These are phyloP conservation scores for Verasper variegatus DNA, from an alignment of 2,113 vertebrate genomes.

Conservation along the genomic window DNA sequence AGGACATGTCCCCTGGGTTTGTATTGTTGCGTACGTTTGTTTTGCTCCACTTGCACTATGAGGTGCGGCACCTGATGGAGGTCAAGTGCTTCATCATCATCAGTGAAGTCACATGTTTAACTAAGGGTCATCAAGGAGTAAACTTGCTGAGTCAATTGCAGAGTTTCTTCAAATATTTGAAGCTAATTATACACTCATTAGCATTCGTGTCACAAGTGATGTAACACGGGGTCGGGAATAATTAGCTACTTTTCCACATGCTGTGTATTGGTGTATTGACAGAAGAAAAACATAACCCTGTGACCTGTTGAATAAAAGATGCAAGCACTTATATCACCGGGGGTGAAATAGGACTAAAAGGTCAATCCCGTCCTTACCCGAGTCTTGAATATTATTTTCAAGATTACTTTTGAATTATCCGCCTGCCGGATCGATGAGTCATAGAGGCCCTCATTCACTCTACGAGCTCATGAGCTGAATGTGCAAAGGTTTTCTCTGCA, in stretches of 20 bases:
- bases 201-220: conserved; percentile 48
- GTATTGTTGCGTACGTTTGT: no score
- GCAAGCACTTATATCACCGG: neutral
- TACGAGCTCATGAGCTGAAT: neutral
- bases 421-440: neutral
- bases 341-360: neutral
- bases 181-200: conserved; percentile 63
- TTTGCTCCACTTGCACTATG: neutral
- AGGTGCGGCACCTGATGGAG: neutral
- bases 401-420: neutral
- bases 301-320: conserved; percentile 13
- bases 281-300: conserved; percentile 22
- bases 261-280: conserved; percentile 8
- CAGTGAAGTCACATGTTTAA: neutral
- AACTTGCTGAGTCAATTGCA: conserved; percentile 58
- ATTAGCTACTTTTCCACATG: conserved; percentile 45
- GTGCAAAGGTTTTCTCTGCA: conserved; percentile 40
- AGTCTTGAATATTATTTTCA: neutral
- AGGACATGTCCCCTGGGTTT: no score
- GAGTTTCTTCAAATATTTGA: conserved; percentile 52
- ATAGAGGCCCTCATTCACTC: neutral
- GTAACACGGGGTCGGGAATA: conserved; percentile 43
- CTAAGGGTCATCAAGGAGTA: neutral
- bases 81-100: neutral
- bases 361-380: neutral